Evolutionary conservation across 2,797 vertebrate genomes (phyloP).

Genomic region (Heliangelus exortis): DNA sequence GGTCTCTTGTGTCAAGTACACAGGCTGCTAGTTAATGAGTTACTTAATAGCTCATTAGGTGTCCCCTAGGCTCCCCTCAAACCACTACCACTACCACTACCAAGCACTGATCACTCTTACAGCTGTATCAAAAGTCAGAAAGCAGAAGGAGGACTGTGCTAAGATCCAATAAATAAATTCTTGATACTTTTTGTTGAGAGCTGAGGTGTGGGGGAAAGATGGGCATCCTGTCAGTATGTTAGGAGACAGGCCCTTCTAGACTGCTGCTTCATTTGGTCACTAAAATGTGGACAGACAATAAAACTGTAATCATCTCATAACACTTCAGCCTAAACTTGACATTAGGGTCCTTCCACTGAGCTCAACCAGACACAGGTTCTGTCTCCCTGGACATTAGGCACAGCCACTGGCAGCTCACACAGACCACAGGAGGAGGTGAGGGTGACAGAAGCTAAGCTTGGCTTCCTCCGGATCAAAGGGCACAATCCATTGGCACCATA

Average conservation of each 20-base stretch:
- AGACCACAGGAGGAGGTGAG: not conserved
- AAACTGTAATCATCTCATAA: not conserved
- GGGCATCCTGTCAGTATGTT: not conserved
- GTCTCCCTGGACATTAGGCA: not conserved
- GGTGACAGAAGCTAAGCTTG: not conserved
- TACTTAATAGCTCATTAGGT: conserved; percentile 50
- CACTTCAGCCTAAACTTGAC: not conserved
- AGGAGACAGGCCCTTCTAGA: not conserved
- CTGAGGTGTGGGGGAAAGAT: not conserved
- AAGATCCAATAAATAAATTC: not conserved
- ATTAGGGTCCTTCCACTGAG: not conserved
- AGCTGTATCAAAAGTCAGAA: not conserved
- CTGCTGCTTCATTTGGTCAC: not conserved
- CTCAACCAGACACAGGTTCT: not conserved
- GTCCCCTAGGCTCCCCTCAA: conserved; percentile 10
- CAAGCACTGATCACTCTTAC: not conserved
- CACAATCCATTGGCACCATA: conserved; percentile 52
- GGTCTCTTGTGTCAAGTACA: not conserved
- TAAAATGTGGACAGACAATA: not conserved
- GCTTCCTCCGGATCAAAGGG: conserved; percentile 51
- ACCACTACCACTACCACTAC: not conserved
- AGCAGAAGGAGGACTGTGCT: not conserved
- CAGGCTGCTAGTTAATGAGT: conserved; percentile 44
- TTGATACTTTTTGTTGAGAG: not conserved
- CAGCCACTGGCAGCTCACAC: not conserved